These are phyloP conservation scores for Odiellus spinosus DNA, from an alignment of 2,888 invertebrate species.

Conservation along the genomic window DNA sequence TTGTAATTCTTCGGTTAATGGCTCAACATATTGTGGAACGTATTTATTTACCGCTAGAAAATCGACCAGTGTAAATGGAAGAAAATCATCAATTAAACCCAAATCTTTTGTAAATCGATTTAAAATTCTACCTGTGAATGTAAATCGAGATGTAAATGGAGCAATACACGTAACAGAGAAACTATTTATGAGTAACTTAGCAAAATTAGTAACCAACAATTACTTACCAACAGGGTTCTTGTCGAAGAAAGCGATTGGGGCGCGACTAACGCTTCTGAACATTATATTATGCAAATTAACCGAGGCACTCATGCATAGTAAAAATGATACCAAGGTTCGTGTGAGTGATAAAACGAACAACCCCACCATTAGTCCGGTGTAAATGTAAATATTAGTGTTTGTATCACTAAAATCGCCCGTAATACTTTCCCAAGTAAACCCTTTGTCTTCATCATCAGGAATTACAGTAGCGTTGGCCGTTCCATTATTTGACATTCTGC, in stretches of 20 bases:
- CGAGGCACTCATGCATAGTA: slow-evolving; percentile 20
- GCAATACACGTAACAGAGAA: no score
- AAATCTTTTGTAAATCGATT: slow-evolving; percentile 19
- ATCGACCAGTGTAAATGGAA: slow-evolving; percentile 17
- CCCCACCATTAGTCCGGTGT: slow-evolving; percentile 8
- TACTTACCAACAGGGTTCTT: slow-evolving; percentile 33
- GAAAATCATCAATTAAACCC: slow-evolving; percentile 18
- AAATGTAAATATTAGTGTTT: slow-evolving; percentile 9
- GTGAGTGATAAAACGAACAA: slow-evolving; percentile 17
- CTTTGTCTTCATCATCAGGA: no score
- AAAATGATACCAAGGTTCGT: slow-evolving; percentile 17
- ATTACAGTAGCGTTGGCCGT: no score
- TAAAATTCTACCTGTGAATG: slow-evolving; percentile 16
- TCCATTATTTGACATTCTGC: no score
- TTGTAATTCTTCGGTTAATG: no score
- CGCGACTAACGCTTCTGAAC: slow-evolving; percentile 28
- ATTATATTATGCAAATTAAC: slow-evolving; percentile 19
- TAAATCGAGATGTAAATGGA: not conserved
- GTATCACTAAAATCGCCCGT: not conserved
- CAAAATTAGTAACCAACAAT: no score
- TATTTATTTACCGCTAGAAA: not conserved
- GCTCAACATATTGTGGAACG: not conserved
- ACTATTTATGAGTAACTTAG: no score
- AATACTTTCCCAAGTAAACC: no score
- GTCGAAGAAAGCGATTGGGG: slow-evolving; percentile 34